phyloP scores from a whole-genome alignment of 2,888 invertebrate genomes.

The Hanleya hanleyi region DNA sequence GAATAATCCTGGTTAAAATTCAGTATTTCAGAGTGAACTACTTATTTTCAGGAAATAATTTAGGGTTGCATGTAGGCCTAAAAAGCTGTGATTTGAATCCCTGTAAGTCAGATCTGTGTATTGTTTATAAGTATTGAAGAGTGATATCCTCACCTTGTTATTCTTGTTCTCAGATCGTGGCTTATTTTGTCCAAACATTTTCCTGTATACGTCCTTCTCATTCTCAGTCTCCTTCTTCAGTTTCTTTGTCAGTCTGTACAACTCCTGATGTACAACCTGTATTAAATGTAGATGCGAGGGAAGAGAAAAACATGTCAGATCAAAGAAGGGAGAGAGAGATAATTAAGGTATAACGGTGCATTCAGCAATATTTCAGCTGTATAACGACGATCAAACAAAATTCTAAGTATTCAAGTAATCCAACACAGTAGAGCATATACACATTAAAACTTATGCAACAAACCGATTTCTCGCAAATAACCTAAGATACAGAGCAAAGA shows the following conservation, averaged over 20 bases:
- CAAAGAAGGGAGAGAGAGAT: too few species aligned
- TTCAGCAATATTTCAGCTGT: too few species aligned
- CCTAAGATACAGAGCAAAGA: too few species aligned
- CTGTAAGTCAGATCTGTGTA: background rate
- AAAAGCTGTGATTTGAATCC: background rate
- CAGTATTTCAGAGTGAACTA: too few species aligned
- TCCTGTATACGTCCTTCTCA: constrained; percentile 81
- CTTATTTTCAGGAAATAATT: too few species aligned
- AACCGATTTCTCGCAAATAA: too few species aligned
- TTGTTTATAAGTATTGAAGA: constrained; percentile 7
- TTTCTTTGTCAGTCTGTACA: constrained; percentile 77
- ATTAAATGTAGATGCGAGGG: background rate
- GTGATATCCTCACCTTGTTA: constrained; percentile 19
- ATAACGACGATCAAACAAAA: too few species aligned
- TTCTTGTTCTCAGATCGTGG: constrained; percentile 28
- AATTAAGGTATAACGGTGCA: too few species aligned
- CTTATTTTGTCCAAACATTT: constrained; percentile 77
- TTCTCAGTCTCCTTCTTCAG: constrained; percentile 78
- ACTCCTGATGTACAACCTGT: constrained; percentile 76
- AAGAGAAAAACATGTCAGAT: background rate
- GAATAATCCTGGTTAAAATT: too few species aligned
- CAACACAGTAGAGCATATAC: too few species aligned
- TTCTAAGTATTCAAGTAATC: too few species aligned
- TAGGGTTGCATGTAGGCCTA: background rate
- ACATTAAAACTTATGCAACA: too few species aligned